These are phyloP conservation scores for Battus philenor DNA, from an alignment of 1,140 invertebrate genomes.

Conservation along the genomic window DNA sequence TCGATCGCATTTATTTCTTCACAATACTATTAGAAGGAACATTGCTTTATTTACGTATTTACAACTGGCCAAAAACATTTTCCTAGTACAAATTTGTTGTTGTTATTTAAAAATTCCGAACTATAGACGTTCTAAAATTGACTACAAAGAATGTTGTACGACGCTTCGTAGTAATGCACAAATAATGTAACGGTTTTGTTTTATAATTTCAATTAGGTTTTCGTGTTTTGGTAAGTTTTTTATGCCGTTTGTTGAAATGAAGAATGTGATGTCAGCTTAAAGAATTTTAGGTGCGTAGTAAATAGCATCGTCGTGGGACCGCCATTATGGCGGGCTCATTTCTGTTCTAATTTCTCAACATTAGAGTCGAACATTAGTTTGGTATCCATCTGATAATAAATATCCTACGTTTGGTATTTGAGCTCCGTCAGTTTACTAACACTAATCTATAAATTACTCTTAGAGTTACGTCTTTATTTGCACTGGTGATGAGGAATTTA, in stretches of 20 bases:
- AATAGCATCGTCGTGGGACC: conserved; percentile 47
- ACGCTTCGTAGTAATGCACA: conserved; percentile 36
- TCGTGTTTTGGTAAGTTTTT: conserved; percentile 40
- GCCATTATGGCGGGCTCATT: conserved; percentile 55
- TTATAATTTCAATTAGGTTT: conserved; percentile 39
- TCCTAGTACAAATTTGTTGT: conserved; percentile 37
- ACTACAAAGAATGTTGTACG: conserved; percentile 46
- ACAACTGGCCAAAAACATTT: conserved; percentile 37
- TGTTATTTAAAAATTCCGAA: conserved; percentile 35
- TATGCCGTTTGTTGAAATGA: conserved; percentile 45
- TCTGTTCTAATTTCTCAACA: conserved; percentile 40
- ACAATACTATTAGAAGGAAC: conserved; percentile 46
- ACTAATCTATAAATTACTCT: too few species aligned
- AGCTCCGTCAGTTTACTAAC: not conserved
- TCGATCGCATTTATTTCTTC: conserved; percentile 50
- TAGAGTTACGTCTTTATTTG: too few species aligned
- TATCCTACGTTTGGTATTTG: conserved; percentile 26
- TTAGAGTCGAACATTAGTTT: conserved; percentile 49
- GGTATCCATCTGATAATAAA: conserved; percentile 54
- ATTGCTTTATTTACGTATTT: conserved; percentile 42
- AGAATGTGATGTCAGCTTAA: conserved; percentile 44
- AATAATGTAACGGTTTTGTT: conserved; percentile 50
- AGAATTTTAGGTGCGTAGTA: conserved; percentile 47
- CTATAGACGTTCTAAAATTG: conserved; percentile 52
- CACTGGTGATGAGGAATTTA: too few species aligned